phyloP scores from a whole-genome alignment of 2,797 vertebrate species.

The Glyptemys insculpta region DNA sequence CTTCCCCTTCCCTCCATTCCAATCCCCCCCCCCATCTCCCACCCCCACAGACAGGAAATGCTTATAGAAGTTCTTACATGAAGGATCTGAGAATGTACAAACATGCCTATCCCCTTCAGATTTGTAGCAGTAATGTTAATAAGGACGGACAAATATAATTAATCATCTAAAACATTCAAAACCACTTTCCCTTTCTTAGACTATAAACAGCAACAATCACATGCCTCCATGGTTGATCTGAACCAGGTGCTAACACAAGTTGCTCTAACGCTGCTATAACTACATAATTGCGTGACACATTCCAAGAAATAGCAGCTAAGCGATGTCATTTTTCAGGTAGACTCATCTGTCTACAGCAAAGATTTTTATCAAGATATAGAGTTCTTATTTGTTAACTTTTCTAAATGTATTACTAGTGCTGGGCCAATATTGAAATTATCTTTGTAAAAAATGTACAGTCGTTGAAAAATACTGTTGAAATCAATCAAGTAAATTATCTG shows the following conservation, averaged over 20 bases:
- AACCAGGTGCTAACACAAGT: constrained; percentile 3
- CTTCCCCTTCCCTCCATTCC: background rate
- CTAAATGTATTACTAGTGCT: background rate
- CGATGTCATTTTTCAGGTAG: background rate
- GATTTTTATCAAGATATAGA: background rate
- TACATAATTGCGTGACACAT: constrained; percentile 2
- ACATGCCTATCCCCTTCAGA: constrained; percentile 33
- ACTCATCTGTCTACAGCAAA: background rate
- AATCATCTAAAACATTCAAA: constrained; percentile 36
- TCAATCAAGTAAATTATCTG: background rate
- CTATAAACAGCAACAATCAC: background rate
- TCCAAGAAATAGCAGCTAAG: constrained; percentile 5
- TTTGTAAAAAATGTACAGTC: background rate
- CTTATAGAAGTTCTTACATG: background rate
- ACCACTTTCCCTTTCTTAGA: constrained; percentile 8
- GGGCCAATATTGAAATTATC: background rate
- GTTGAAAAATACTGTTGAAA: background rate
- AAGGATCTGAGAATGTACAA: constrained; percentile 23
- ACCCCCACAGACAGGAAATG: background rate
- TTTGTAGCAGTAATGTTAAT: background rate
- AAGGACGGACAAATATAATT: constrained; percentile 11
- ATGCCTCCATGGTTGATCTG: constrained; percentile 14
- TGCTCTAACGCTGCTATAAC: background rate
- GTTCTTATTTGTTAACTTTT: background rate
- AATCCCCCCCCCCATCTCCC: rapidly evolving